A percentile compares a stretch with the other conserved stretches of the same genome.
These are phyloP conservation scores for Pandion haliaetus DNA, from an alignment of 2,113 vertebrate species.

Conservation along the genomic window DNA sequence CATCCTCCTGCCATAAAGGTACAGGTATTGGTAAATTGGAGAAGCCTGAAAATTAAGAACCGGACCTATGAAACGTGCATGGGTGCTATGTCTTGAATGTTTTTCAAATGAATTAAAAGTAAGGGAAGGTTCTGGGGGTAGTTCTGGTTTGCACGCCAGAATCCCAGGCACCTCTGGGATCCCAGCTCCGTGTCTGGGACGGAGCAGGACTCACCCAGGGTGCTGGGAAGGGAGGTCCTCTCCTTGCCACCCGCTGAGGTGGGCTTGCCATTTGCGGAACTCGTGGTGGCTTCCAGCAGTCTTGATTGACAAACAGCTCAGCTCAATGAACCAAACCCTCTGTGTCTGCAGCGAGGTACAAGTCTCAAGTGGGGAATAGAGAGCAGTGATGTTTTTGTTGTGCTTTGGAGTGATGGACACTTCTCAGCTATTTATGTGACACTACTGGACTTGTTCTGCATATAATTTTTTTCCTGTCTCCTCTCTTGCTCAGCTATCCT, in stretches of 20 bases:
- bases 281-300: neutral
- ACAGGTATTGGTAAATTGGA: neutral
- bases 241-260: neutral
- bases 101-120: too few relatives aligned
- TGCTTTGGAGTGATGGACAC: neutral
- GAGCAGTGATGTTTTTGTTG: neutral
- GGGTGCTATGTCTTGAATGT: too few relatives aligned
- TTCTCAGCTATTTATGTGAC: neutral
- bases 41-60: neutral
- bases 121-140: neutral
- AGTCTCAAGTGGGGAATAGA: neutral
- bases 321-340: neutral
- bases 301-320: neutral
- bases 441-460: neutral
- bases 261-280: accelerated
- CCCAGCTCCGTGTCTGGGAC: neutral
- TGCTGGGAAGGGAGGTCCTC: neutral
- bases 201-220: neutral
- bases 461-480: neutral
- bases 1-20: neutral
- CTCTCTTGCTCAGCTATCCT: neutral
- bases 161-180: neutral
- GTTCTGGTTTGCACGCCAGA: neutral
- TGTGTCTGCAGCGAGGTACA: neutral
- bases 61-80: accelerated